Base-by-base conservation (phyloP, 1,140 invertebrate species). In the Danaus plexippus region DNA sequence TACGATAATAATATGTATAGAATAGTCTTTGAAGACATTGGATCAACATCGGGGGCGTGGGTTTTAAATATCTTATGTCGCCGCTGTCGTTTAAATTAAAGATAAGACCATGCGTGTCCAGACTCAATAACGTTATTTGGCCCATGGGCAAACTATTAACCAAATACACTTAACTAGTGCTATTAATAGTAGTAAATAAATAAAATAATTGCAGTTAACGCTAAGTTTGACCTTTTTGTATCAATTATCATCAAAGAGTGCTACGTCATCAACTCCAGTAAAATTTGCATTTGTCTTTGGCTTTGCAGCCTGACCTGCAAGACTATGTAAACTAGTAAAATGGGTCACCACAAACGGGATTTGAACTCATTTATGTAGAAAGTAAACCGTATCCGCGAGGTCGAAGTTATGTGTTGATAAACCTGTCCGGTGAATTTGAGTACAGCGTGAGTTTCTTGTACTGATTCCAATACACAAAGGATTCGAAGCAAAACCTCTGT, bases 361-460 rank as follows among this genome's bases (percentile, higher is more conserved):
- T 67, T 73, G 67, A 55, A 60, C 73, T 76, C 73, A 69, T 75
- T 80, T 79, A 64, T 67, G 73, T 66, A 67, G 77, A 81, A 83
- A 85, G 81, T 85, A 83, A 78, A 77, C 71, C 73, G 70, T 69
- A 81, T 83, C 75, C 81, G 80, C 72, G 69, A 80, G 72, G 74
- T 68, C 68, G 59, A 61, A 61, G 69, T 67, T 71, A 66, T 75
- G 73, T 69, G 73, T 73, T 75, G 73, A 70, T 64, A 74, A 79
- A 85, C 80, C 72, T 75, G 80, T 80, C 69, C 59, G 42, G 63
- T 62, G 58, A 62, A 47, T 55, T 59, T 59, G 66, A 71, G 59
- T 57, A 67, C 58, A 52, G 66, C 67, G 70, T 72, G 69, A 75
- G 70, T 75, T 75, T 71, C 67, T 70, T 52, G 69, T 74, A 82